Conservation (phyloP, 2,797 vertebrate genomes). For the Picus viridis region DNA sequence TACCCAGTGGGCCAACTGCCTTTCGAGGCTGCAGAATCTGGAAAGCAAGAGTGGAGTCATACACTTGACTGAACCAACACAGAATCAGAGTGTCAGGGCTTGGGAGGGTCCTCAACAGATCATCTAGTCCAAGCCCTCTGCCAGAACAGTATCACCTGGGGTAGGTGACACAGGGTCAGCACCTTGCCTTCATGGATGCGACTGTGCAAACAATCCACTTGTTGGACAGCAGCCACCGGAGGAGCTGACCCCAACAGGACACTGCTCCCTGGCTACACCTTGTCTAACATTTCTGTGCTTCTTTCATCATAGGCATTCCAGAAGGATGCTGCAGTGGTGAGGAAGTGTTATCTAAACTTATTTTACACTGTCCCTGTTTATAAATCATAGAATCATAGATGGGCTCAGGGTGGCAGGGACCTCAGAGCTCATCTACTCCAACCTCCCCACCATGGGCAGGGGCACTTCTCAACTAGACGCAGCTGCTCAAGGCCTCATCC, state of each 20-base stretch:
- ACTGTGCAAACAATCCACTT: background rate
- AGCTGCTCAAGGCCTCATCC: too few relatives aligned
- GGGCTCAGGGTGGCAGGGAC: too few relatives aligned
- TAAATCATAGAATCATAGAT: background rate
- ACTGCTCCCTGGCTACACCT: background rate
- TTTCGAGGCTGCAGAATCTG: background rate
- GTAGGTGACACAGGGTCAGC: too few relatives aligned
- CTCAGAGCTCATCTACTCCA: too few relatives aligned
- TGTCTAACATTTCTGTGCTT: accelerated
- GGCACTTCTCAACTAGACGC: too few relatives aligned
- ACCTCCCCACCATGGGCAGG: too few relatives aligned
- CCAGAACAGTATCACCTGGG: too few relatives aligned
- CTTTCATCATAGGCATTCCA: background rate
- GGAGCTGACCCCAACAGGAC: accelerated
- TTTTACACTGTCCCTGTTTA: background rate
- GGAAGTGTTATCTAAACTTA: background rate
- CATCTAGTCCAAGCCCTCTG: too few relatives aligned
- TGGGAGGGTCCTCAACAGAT: too few relatives aligned
- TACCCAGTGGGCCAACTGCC: background rate
- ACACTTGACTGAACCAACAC: background rate
- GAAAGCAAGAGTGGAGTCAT: background rate
- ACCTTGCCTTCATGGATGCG: background rate
- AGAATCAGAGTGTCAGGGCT: too few relatives aligned
- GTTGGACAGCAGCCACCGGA: background rate
- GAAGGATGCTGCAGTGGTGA: background rate